Percentiles rank a stretch among this genome's conserved stretches.
phyloP scores from a whole-genome alignment of 1,140 invertebrate genomes.

The Zophobas morio region DNA sequence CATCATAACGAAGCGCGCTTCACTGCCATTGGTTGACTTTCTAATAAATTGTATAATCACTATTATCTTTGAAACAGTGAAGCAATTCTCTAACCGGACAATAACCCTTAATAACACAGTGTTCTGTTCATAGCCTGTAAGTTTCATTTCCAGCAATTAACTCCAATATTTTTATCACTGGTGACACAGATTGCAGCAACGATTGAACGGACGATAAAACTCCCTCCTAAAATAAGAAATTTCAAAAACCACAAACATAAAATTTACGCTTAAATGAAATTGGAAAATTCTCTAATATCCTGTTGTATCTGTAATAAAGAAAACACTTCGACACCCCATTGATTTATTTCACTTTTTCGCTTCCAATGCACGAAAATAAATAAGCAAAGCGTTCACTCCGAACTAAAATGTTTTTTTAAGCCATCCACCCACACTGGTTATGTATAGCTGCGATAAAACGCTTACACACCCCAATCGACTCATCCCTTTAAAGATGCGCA shows the following conservation, averaged over 20 bases:
- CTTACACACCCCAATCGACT: conserved; percentile 13
- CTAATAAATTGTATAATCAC: too few relatives aligned
- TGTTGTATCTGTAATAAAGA: background rate
- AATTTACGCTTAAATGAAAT: background rate
- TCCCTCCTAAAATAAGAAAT: background rate
- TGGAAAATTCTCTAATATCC: background rate
- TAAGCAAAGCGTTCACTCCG: background rate
- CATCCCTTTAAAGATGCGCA: conserved; percentile 2
- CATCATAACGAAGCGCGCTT: too few relatives aligned
- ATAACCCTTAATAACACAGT: too few relatives aligned
- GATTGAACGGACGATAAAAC: background rate
- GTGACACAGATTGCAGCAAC: background rate
- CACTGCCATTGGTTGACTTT: too few relatives aligned
- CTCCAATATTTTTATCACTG: conserved; percentile 2
- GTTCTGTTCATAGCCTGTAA: background rate
- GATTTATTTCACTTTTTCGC: conserved; percentile 3
- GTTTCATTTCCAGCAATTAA: background rate
- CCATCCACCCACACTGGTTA: background rate
- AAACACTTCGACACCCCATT: background rate
- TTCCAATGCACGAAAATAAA: background rate
- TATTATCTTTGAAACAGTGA: too few relatives aligned
- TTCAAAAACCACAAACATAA: background rate
- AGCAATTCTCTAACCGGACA: too few relatives aligned
- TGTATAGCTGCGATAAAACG: conserved; percentile 10
- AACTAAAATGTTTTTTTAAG: background rate